phyloP scores from a whole-genome alignment of 2,888 invertebrate genomes.

The Epirrhoe tristata region DNA sequence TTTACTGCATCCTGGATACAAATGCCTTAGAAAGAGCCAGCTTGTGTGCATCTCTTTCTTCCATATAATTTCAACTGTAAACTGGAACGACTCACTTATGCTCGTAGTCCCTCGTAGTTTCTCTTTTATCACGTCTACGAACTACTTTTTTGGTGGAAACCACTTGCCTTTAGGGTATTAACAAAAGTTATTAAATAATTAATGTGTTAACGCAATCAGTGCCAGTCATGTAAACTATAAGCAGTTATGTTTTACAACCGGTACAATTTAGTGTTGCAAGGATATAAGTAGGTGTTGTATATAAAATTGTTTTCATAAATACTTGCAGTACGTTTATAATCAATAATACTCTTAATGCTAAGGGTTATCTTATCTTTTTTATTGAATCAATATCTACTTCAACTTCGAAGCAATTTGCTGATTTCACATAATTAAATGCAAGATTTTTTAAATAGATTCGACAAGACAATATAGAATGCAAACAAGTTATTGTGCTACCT shows the following conservation, averaged over 20 bases:
- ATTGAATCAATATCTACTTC: background rate
- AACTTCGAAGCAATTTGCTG: background rate
- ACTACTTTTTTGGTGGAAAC: background rate
- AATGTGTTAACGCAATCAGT: slow-evolving; percentile 4
- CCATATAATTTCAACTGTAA: background rate
- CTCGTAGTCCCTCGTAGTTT: background rate
- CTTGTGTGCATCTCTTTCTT: background rate
- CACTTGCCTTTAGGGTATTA: background rate
- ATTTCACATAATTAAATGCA: background rate
- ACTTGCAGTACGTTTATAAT: background rate
- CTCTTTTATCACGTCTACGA: background rate
- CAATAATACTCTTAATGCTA: too few species aligned
- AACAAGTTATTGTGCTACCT: slow-evolving; percentile 52
- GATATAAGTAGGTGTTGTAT: slow-evolving; percentile 5
- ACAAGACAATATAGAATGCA: slow-evolving; percentile 41
- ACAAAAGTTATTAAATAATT: slow-evolving; percentile 8
- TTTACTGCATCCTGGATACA: slow-evolving; percentile 52
- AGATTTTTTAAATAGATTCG: background rate
- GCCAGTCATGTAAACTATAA: slow-evolving; percentile 4
- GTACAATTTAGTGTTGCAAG: slow-evolving; percentile 25
- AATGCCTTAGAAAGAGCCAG: slow-evolving; percentile 50
- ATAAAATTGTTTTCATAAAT: slow-evolving; percentile 7
- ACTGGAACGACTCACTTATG: background rate
- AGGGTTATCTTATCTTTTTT: background rate
- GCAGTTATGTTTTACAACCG: slow-evolving; percentile 14